These are phyloP conservation scores for Drosophila arawakana DNA, from an alignment of 1,140 invertebrate species.

Conservation along the genomic window DNA sequence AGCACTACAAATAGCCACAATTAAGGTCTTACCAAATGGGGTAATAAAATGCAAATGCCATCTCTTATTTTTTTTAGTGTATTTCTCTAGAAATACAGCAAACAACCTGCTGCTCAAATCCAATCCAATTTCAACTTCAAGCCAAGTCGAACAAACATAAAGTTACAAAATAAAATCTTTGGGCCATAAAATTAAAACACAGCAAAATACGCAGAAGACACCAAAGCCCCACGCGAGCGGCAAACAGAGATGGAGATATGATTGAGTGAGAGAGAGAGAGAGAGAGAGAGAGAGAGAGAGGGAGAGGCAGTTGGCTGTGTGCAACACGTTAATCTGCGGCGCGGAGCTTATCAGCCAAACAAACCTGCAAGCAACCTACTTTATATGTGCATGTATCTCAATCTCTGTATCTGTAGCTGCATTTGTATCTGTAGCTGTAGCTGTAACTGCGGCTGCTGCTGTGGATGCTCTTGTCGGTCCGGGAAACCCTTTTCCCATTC, in stretches of 20 bases:
- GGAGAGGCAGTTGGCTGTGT: slow-evolving; percentile 6
- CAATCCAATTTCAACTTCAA: slow-evolving; percentile 34
- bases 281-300: no score
- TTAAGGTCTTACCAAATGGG: slow-evolving; percentile 36
- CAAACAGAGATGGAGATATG: background rate
- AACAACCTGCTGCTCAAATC: slow-evolving; percentile 67
- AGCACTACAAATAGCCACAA: slow-evolving; percentile 52
- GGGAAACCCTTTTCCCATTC: slow-evolving; percentile 32
- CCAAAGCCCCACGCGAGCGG: slow-evolving; percentile 1
- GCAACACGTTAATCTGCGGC: slow-evolving; percentile 67
- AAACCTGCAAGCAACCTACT: slow-evolving; percentile 76
- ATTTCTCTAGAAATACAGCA: slow-evolving; percentile 53
- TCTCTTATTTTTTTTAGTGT: slow-evolving; percentile 42
- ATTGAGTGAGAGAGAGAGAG: slow-evolving; percentile 14
- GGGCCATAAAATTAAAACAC: slow-evolving; percentile 77
- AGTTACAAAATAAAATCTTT: slow-evolving; percentile 80
- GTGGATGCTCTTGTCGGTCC: slow-evolving; percentile 44
- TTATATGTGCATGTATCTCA: slow-evolving; percentile 59
- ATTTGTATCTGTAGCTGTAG: slow-evolving; percentile 22
- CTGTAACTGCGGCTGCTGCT: slow-evolving; percentile 44
- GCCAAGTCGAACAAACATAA: slow-evolving; percentile 69
- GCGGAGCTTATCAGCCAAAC: slow-evolving; percentile 73
- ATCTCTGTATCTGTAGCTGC: slow-evolving; percentile 35
- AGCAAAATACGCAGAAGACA: slow-evolving; percentile 67
- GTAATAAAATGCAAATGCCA: slow-evolving; percentile 67